Evolutionary conservation across 2,113 vertebrate species (phyloP).

Genomic region (Sceloporus tristichus): DNA sequence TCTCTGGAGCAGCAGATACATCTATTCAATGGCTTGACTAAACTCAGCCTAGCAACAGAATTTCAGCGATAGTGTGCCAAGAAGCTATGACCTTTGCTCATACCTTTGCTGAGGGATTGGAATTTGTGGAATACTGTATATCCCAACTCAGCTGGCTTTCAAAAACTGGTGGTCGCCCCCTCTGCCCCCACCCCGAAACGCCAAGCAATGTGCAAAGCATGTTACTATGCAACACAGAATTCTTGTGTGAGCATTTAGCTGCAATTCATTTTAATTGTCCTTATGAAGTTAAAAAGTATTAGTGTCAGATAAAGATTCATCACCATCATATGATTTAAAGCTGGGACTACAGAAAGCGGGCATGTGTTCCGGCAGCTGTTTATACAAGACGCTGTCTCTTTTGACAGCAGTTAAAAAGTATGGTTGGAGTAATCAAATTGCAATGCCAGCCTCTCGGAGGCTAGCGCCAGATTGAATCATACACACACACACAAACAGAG

Average conservation of each 20-base stretch:
- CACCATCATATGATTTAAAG: constrained; percentile 76
- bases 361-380: constrained; percentile 84
- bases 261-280: constrained; percentile 86
- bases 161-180: too few relatives aligned
- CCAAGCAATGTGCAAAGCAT: neutral
- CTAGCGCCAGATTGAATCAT: constrained; percentile 82
- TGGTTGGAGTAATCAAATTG: constrained; percentile 77
- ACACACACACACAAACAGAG: neutral
- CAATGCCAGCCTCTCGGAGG: constrained; percentile 81
- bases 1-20: too few relatives aligned
- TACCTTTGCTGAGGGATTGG: too few relatives aligned
- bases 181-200: neutral
- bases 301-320: constrained; percentile 84
- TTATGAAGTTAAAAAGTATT: constrained; percentile 85
- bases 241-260: constrained; percentile 80
- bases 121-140: too few relatives aligned
- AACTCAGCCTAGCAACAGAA: too few relatives aligned
- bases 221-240: constrained; percentile 68
- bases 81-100: too few relatives aligned
- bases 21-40: too few relatives aligned
- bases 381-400: constrained; percentile 80
- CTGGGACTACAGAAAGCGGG: constrained; percentile 76
- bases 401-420: constrained; percentile 87
- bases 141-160: neutral
- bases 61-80: too few relatives aligned